These are phyloP conservation scores for Epinephelus lanceolatus DNA, from an alignment of 2,113 vertebrate genomes.

Conservation along the genomic window DNA sequence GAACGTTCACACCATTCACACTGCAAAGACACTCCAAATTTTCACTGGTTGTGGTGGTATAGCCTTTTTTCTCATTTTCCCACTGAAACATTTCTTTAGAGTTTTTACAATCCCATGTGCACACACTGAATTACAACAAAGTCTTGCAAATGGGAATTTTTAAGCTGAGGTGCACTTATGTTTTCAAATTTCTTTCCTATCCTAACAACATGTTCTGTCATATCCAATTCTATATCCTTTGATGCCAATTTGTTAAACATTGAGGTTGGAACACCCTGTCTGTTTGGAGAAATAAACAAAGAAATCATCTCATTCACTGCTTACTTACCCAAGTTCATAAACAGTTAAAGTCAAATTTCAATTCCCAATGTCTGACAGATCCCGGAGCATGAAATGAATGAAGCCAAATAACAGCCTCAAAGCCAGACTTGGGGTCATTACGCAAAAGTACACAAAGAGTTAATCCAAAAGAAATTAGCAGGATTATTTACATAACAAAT, in stretches of 20 bases:
- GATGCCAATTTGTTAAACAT: slow-evolving; percentile 46
- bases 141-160: not conserved
- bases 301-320: slow-evolving; percentile 60
- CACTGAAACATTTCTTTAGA: slow-evolving; percentile 1
- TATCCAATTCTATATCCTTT: not conserved
- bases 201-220: slow-evolving; percentile 2
- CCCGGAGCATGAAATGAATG: slow-evolving; percentile 73
- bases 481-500: slow-evolving; percentile 91
- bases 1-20: slow-evolving; percentile 16
- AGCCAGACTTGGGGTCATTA: slow-evolving; percentile 84
- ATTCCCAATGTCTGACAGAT: slow-evolving; percentile 62
- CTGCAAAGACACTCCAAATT: not conserved
- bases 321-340: slow-evolving; percentile 71
- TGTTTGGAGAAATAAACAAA: slow-evolving; percentile 51
- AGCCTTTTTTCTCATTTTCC: not conserved
- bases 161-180: not conserved
- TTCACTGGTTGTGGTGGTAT: slow-evolving; percentile 12
- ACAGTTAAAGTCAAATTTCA: slow-evolving; percentile 67
- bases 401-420: slow-evolving; percentile 76
- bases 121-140: slow-evolving; percentile 6
- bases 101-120: not conserved
- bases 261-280: slow-evolving; percentile 45
- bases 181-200: slow-evolving; percentile 19
- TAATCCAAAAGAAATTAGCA: slow-evolving; percentile 89
- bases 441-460: slow-evolving; percentile 89